phyloP scores from a whole-genome alignment of 1,140 invertebrate species.

The Orchesella cincta region DNA sequence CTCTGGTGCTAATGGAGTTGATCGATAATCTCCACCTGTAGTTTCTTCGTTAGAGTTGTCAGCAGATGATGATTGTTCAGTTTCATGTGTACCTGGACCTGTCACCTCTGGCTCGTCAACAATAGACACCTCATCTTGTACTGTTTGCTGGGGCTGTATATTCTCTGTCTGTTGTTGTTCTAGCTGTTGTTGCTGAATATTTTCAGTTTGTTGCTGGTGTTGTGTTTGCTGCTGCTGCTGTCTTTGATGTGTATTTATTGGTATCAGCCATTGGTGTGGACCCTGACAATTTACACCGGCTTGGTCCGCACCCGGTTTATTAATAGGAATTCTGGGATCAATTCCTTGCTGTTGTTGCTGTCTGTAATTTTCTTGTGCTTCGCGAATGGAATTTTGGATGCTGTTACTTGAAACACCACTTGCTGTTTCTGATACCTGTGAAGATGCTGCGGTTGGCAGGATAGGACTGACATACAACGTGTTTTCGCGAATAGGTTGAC shows the following conservation, averaged over 20 bases:
- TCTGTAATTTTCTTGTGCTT: not conserved
- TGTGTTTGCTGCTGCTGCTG: conserved; percentile 13
- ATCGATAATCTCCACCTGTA: not conserved
- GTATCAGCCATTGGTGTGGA: conserved; percentile 17
- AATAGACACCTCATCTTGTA: not conserved
- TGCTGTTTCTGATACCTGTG: not conserved
- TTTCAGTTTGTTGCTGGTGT: not conserved
- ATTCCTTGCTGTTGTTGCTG: not conserved
- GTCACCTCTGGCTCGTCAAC: not conserved
- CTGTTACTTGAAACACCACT: not conserved
- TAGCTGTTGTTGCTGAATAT: conserved; percentile 11
- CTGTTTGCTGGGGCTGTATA: not conserved
- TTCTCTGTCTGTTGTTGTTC: not conserved
- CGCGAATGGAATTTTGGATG: not conserved
- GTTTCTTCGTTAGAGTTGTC: not conserved
- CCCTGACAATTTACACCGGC: conserved; percentile 32
- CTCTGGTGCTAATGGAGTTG: conserved; percentile 1
- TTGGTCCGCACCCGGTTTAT: not conserved
- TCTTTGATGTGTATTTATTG: not conserved
- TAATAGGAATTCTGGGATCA: conserved; percentile 9
- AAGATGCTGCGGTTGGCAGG: conserved; percentile 19
- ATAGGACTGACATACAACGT: conserved; percentile 45
- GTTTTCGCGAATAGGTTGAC: not conserved
- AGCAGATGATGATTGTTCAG: not conserved
- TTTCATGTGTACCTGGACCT: too few species aligned